These are phyloP conservation scores for Sebastes vulpes DNA, from an alignment of 2,797 vertebrate genomes.

Conservation along the genomic window DNA sequence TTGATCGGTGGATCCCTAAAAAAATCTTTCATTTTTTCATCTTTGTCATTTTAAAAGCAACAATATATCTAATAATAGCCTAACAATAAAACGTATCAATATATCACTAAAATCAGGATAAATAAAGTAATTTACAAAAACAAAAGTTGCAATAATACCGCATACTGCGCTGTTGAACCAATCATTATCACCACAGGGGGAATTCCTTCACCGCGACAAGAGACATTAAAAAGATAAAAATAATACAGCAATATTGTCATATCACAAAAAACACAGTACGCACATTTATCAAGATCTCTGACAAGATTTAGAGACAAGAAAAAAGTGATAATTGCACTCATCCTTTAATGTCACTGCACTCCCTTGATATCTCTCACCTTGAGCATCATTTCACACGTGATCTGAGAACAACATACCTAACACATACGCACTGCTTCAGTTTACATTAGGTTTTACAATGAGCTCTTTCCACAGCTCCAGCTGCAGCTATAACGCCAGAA, in stretches of 20 bases:
- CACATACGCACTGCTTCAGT: background rate
- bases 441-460: background rate
- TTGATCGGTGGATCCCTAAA: fast-evolving
- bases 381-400: background rate
- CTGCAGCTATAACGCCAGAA: background rate
- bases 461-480: background rate
- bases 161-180: too few relatives aligned
- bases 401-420: background rate
- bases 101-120: too few relatives aligned
- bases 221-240: too few relatives aligned
- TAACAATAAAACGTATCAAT: too few relatives aligned
- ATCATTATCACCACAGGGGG: too few relatives aligned
- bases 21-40: too few relatives aligned
- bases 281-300: background rate
- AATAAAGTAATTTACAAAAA: too few relatives aligned
- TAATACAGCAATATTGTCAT: background rate
- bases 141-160: too few relatives aligned
- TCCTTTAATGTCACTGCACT: background rate
- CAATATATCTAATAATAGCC: too few relatives aligned
- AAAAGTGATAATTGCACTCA: background rate
- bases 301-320: too few relatives aligned
- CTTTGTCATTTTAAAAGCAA: too few relatives aligned
- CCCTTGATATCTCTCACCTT: background rate
- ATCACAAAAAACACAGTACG: background rate
- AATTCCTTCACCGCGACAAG: too few relatives aligned